Percentiles rank a stretch among this genome's conserved stretches.
These are phyloP conservation scores for Drosophila atripex DNA, from an alignment of 2,888 invertebrate genomes.

Conservation along the genomic window DNA sequence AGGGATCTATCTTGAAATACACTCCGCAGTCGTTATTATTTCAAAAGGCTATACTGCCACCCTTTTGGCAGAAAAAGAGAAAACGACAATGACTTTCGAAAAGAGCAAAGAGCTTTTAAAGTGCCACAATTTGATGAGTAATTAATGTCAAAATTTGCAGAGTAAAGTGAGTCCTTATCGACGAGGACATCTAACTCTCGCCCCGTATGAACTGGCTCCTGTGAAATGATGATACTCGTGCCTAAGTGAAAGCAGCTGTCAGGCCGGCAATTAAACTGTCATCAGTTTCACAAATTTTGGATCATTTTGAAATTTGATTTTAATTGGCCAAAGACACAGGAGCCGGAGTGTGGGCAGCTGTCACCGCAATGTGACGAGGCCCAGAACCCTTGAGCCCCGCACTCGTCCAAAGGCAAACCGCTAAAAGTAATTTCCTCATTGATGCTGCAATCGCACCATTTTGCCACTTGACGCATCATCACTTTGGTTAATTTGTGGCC, in stretches of 20 bases:
- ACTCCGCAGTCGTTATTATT: conserved; percentile 4
- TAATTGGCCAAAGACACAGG: conserved; percentile 69
- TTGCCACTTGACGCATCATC: conserved; percentile 76
- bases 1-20: neutral
- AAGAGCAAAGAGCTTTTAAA: conserved; percentile 17
- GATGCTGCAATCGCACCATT: conserved; percentile 58
- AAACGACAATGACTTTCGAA: conserved; percentile 28
- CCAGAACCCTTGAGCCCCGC: conserved; percentile 10
- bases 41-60: conserved; percentile 4
- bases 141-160: conserved; percentile 63
- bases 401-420: conserved; percentile 49
- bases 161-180: conserved; percentile 43
- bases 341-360: conserved; percentile 63
- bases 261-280: conserved; percentile 71
- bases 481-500: conserved; percentile 74
- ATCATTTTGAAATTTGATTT: conserved; percentile 72
- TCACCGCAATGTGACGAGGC: conserved; percentile 43
- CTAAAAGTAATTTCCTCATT: conserved; percentile 74
- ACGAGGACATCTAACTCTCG: conserved; percentile 22
- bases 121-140: conserved; percentile 61
- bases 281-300: conserved; percentile 61
- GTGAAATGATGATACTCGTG: conserved; percentile 52
- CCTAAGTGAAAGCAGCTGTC: conserved; percentile 70
- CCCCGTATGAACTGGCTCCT: conserved; percentile 46
- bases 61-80: neutral